Evolutionary conservation across 1,140 invertebrate species (phyloP).

Genomic region (Temnothorax longispinosus): DNA sequence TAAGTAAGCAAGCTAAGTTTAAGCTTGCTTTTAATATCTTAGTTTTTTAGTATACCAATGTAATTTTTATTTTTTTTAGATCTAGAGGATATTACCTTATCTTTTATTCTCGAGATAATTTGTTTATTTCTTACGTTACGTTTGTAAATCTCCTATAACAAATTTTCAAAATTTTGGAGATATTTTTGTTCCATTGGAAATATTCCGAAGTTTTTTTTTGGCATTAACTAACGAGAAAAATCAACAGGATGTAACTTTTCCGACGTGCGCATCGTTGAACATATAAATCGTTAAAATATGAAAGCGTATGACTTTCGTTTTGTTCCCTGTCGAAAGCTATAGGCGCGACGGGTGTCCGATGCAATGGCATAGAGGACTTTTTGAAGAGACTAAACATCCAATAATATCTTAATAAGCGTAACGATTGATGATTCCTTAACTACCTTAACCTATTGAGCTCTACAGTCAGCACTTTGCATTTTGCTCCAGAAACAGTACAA

Average conservation of each 20-base stretch:
- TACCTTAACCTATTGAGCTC: conserved; percentile 35
- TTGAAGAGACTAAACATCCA: conserved; percentile 28
- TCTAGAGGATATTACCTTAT: conserved; percentile 17
- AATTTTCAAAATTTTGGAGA: background rate
- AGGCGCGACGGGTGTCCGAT: conserved; percentile 46
- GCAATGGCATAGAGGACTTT: conserved; percentile 29
- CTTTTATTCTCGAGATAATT: background rate
- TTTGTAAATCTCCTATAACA: background rate
- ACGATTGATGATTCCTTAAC: conserved; percentile 23
- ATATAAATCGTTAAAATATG: conserved; percentile 53
- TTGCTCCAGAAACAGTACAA: background rate
- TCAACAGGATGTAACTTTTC: conserved; percentile 35
- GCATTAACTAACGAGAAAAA: background rate
- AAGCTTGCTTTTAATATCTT: conserved; percentile 20
- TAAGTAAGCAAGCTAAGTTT: background rate
- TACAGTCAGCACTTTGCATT: background rate
- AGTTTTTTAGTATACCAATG: background rate
- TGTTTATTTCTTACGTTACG: background rate
- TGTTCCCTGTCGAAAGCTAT: conserved; percentile 71
- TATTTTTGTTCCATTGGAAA: conserved; percentile 1
- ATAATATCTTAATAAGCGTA: conserved; percentile 59
- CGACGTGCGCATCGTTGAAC: conserved; percentile 52
- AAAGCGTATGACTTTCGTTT: conserved; percentile 66
- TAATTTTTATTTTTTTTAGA: background rate
- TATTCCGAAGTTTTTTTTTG: background rate